These are phyloP conservation scores for Lasioglossum morio DNA, from an alignment of 2,888 invertebrate genomes.

Conservation along the genomic window DNA sequence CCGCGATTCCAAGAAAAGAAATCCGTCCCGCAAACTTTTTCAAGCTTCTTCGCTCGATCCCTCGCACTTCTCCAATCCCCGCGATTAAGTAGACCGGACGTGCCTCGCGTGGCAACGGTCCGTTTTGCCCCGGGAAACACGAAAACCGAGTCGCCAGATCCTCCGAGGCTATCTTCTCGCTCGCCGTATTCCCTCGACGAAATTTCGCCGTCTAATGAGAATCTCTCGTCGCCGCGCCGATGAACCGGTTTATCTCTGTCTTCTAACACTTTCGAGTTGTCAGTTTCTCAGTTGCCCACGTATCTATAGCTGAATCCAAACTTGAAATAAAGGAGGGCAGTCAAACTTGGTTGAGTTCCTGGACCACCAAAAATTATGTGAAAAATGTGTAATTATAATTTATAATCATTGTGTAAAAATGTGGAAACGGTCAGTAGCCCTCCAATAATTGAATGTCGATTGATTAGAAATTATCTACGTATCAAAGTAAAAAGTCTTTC, in stretches of 20 bases:
- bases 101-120: slow-evolving; percentile 30
- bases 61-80: neutral
- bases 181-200: neutral
- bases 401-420: too few species aligned
- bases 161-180: neutral
- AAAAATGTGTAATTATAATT: too few species aligned
- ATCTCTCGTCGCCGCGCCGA: neutral
- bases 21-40: slow-evolving; percentile 22
- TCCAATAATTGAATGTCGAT: too few species aligned
- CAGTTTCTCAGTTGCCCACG: too few species aligned
- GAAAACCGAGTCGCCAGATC: neutral
- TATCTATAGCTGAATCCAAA: neutral
- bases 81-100: slow-evolving; percentile 39
- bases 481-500: neutral
- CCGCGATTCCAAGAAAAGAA: slow-evolving; percentile 11
- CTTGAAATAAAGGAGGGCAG: too few species aligned
- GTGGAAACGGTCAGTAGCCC: too few species aligned
- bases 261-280: neutral
- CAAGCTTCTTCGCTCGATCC: neutral
- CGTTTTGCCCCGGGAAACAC: neutral
- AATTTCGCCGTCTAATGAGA: neutral
- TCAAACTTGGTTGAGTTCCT: too few species aligned
- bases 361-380: too few species aligned
- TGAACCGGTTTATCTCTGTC: neutral
- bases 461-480: too few species aligned